Percentiles rank a stretch among this genome's conserved stretches.
Conservation (phyloP, 2,797 vertebrate species). For the Podargus strigoides region DNA sequence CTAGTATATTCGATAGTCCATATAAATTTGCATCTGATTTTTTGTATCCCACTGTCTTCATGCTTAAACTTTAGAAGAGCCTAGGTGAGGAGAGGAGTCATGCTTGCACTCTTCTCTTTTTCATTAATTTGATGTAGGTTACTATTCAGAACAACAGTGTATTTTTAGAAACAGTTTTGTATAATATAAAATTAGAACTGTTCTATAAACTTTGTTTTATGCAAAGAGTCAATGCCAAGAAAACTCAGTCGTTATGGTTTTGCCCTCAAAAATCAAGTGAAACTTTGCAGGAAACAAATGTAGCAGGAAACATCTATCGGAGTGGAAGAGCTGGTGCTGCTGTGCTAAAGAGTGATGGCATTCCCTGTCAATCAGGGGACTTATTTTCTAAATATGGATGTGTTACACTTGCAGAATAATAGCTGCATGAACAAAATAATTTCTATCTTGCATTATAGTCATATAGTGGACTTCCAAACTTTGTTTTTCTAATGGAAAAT, state of each 20-base stretch:
- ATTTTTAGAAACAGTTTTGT: constrained; percentile 27
- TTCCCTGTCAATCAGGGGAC: background rate
- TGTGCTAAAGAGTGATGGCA: background rate
- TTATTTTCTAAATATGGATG: background rate
- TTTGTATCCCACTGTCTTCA: background rate
- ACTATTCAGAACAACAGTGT: background rate
- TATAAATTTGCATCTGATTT: background rate
- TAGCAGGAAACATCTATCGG: background rate
- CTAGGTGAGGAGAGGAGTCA: background rate
- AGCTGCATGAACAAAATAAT: background rate
- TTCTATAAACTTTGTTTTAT: background rate
- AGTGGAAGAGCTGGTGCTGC: background rate
- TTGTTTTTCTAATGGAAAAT: background rate
- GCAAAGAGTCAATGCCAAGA: background rate
- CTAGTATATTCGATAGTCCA: background rate
- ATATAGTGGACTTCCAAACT: background rate
- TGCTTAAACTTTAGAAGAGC: background rate
- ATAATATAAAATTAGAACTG: background rate
- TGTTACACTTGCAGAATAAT: background rate
- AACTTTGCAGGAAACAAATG: background rate
- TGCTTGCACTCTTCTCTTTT: background rate
- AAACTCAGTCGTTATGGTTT: constrained; percentile 1
- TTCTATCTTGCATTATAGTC: background rate
- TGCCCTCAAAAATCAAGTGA: background rate
- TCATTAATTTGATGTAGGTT: constrained; percentile 8